Evolutionary conservation across 35 echinoderm and acorn worm species (phyloP), one percentile per base, ranked within the genome.

Genomic region (Heliocidaris erythrogramma): DNA sequence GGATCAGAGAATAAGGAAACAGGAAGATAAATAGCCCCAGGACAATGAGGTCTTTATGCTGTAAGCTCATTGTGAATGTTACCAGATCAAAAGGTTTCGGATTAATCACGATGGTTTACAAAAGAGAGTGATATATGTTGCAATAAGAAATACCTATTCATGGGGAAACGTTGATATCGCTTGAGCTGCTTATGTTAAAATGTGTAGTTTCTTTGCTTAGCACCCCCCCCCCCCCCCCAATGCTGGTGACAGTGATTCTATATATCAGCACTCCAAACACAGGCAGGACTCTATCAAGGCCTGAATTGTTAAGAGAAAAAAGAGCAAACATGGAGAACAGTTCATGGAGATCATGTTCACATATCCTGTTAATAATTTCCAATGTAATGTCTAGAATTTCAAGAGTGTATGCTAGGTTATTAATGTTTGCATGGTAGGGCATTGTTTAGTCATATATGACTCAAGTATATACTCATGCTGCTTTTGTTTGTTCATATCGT

Each of bases 61-160:
- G 65, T 78, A 78, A 78, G 65, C 65, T 78, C 65, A 78, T 78
- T 78, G 65, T 78, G 18, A 78, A 78, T 78, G 65, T 78, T 78
- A 78, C 65, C 65, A 78, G 65, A 78, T 78, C 65, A 78, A 78
- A 78, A 78, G 21, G 65, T 78, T 78, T 78, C 27, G 65, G 65
- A 78, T 78, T 0, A 78, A 78, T 78, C 18, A n/a, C 8, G 7
- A 78, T n/a, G 65, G 65, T 78, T n/a, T 78, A 18, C 18, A 24
- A 78, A 27, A 78, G 65, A 8, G 27, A 56, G 52, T 56, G 52
- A 56, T 56, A 56, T 56, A 56, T 56, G 52, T 2, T 2, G 14
- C 52, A 56, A 13, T 56, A 56, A 56, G 14, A 42, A 42, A 56
- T 9, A 14, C 11, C 52, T 56, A 14, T 56, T 8, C 52, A 11